Evolutionary conservation across 2,888 invertebrate genomes (phyloP).

Genomic region (Athrips mouffetella): DNA sequence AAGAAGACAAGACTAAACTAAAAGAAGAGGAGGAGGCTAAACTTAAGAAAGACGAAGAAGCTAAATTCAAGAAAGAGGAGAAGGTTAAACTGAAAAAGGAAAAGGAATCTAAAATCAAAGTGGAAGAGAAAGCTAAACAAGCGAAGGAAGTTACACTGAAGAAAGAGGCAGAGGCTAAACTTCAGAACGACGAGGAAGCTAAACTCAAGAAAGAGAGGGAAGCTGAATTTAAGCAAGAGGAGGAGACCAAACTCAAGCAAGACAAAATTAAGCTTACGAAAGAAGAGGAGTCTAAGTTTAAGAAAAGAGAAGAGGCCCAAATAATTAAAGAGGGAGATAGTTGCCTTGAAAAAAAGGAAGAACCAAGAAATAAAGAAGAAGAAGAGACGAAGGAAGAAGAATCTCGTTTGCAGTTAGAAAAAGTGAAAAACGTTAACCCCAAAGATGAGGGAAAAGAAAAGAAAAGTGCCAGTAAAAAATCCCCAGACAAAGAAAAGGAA

Average conservation of each 20-base stretch:
- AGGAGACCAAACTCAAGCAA: constrained; percentile 21
- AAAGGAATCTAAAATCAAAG: background rate
- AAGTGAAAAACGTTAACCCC: background rate
- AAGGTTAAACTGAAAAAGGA: constrained; percentile 11
- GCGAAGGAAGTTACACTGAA: constrained; percentile 12
- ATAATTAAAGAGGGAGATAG: no score
- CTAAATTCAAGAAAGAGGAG: constrained; percentile 18
- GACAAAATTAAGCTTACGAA: constrained; percentile 18
- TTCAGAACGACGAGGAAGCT: constrained; percentile 16
- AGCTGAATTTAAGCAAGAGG: constrained; percentile 10
- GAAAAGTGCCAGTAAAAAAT: no score
- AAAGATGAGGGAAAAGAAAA: constrained; percentile 1
- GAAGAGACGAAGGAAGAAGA: constrained; percentile 16
- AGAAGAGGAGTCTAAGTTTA: background rate
- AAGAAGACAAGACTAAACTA: constrained; percentile 12
- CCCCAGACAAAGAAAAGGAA: background rate
- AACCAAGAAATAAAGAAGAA: background rate
- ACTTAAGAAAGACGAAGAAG: constrained; percentile 19
- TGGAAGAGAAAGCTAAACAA: constrained; percentile 8
- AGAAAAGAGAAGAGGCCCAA: constrained; percentile 1
- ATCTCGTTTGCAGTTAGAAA: background rate
- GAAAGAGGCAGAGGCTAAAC: constrained; percentile 4
- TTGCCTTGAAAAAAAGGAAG: background rate
- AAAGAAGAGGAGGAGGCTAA: background rate
- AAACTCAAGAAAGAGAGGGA: background rate